Percentiles rank a stretch among this genome's conserved stretches.
Evolutionary conservation across 2,113 vertebrate genomes (phyloP).

Genomic region (Cyanoramphus novaezelandiae): DNA sequence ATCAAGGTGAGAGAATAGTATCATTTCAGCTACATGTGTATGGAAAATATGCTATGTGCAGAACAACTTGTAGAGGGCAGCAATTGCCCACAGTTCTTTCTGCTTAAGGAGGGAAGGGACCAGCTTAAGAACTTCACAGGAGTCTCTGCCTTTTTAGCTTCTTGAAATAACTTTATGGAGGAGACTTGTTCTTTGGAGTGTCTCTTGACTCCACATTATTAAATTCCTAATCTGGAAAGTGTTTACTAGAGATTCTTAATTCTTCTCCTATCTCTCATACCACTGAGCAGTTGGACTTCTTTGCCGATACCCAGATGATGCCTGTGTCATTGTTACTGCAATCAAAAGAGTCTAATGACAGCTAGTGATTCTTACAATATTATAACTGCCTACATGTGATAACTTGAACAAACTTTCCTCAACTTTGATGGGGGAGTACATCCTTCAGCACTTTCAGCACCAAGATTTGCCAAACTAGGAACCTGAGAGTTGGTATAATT

Average conservation of each 20-base stretch:
- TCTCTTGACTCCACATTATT: neutral
- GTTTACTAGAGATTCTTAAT: neutral
- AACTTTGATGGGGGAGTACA: neutral
- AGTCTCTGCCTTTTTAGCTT: neutral
- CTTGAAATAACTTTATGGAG: neutral
- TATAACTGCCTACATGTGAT: neutral
- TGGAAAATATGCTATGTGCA: conserved; percentile 40
- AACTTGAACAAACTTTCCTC: neutral
- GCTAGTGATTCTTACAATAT: neutral
- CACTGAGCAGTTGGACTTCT: neutral
- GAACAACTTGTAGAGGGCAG: conserved; percentile 76
- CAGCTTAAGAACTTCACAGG: neutral
- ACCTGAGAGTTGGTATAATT: neutral
- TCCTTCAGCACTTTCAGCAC: neutral
- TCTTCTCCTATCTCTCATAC: neutral
- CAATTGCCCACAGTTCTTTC: conserved; percentile 33
- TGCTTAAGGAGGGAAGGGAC: neutral
- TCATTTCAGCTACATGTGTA: conserved; percentile 1
- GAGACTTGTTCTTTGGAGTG: conserved; percentile 20
- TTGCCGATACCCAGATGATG: neutral
- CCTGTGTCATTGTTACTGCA: neutral
- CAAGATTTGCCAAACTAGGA: neutral
- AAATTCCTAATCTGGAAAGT: conserved; percentile 4
- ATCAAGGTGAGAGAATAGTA: conserved; percentile 35
- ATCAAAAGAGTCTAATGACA: neutral